phyloP scores from a whole-genome alignment of 1,140 invertebrate genomes.

The Drosophila sechellia region DNA sequence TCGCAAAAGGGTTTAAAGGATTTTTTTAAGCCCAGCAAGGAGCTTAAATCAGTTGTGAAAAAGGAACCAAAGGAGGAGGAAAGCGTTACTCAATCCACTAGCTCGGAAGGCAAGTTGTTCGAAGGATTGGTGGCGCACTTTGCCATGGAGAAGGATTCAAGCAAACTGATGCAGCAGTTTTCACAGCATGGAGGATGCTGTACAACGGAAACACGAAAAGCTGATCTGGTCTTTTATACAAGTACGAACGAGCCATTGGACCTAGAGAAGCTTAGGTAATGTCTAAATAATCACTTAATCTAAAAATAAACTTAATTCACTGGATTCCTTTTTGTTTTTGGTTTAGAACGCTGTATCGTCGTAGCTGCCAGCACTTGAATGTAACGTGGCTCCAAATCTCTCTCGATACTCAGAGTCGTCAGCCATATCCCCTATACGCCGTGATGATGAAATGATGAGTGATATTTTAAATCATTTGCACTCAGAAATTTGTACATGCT shows the following conservation, averaged over 20 bases:
- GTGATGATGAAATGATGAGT: slow-evolving; percentile 31
- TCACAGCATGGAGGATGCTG: slow-evolving; percentile 47
- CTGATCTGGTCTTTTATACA: slow-evolving; percentile 48
- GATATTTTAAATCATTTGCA: slow-evolving; percentile 1
- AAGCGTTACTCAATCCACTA: not conserved
- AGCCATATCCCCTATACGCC: slow-evolving; percentile 63
- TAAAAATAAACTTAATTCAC: slow-evolving; percentile 6
- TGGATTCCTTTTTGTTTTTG: not conserved
- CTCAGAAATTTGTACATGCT: slow-evolving; percentile 3
- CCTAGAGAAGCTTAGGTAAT: slow-evolving; percentile 49
- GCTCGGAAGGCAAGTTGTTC: slow-evolving; percentile 38
- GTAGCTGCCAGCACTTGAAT: slow-evolving; percentile 58
- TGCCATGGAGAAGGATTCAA: slow-evolving; percentile 8
- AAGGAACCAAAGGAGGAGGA: slow-evolving; percentile 5
- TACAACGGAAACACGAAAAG: slow-evolving; percentile 40
- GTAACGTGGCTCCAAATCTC: slow-evolving; percentile 57
- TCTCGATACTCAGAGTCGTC: slow-evolving; percentile 25
- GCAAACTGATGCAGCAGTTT: slow-evolving; percentile 34
- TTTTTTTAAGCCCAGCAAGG: slow-evolving; percentile 31
- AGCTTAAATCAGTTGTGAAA: not conserved
- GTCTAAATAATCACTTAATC: not conserved
- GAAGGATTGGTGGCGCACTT: slow-evolving; percentile 56
- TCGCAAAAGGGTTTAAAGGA: slow-evolving; percentile 32
- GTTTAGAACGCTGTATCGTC: slow-evolving; percentile 51
- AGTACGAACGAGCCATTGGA: not conserved